These are phyloP conservation scores for Euura lappo DNA, from an alignment of 1,140 invertebrate species.

Conservation along the genomic window DNA sequence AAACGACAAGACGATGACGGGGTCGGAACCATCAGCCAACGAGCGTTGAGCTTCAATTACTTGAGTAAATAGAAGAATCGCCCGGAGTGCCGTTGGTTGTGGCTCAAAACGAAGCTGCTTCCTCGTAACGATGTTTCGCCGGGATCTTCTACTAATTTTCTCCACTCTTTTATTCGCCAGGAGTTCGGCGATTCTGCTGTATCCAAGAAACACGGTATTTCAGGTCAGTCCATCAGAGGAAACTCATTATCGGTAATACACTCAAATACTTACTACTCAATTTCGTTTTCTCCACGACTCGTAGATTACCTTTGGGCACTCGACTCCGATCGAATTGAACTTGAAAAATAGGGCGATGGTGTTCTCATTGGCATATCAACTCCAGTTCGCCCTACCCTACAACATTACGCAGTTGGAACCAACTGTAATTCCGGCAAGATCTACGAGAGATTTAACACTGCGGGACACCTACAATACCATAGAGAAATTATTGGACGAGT, in stretches of 20 bases:
- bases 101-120: background rate
- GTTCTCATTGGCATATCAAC: conserved; percentile 51
- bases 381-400: conserved; percentile 53
- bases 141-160: conserved; percentile 3
- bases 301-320: background rate
- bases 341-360: conserved; percentile 26
- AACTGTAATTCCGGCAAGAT: conserved; percentile 41
- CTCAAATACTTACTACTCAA: conserved; percentile 29
- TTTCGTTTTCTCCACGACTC: too few relatives aligned
- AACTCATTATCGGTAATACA: conserved; percentile 46
- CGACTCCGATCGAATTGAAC: background rate
- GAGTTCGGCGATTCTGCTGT: background rate
- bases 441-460: conserved; percentile 44
- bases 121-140: conserved; percentile 2
- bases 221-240: background rate
- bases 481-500: conserved; percentile 51
- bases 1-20: background rate
- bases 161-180: background rate
- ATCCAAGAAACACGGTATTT: background rate
- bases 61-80: conserved; percentile 5
- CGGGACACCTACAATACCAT: conserved; percentile 47
- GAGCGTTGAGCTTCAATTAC: conserved; percentile 6
- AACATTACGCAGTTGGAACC: conserved; percentile 53
- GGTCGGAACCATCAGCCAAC: background rate
- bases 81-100: background rate